Evolutionary conservation across 2,797 vertebrate species (phyloP), one percentile per base, ranked within the genome.

Genomic region (Arremon aurantiirostris): DNA sequence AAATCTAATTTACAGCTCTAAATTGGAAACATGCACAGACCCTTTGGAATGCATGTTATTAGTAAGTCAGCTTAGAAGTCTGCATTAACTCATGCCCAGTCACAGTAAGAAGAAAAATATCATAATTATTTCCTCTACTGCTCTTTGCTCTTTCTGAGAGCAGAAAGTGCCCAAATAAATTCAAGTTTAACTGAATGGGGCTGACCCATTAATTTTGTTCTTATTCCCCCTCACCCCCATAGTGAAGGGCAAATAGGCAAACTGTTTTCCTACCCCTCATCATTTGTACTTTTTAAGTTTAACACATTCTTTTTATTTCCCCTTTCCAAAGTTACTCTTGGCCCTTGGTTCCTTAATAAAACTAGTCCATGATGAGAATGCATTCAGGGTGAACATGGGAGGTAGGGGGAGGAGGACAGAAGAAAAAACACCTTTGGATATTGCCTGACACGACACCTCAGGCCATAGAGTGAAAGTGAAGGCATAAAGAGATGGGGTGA

Each of bases 1-100:
- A 93, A 95, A 96, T 79, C 73, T 96, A 93, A 95, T 94, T 96
- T 96, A 82, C 93, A 96, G 72, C 89, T 95, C 42, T 89, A 93
- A 96, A 95, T 85, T 95, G 59, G 79, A 89, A 97, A 96, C 84
- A 90, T 76, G 80, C 90, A 76, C 86, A 93, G 94, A 73, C 73
- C 79, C 82, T 80, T 61, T 72, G 95, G 90, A 80, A 95, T 95
- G 92, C 71, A n/a, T 73, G 56, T 82, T 89, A 90, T 85, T 94
- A 95, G 84, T 85, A 90, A 93, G 44, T 49, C 71, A 82, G 82
- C 49, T 91, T 69, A 93, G 93, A 95, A 95, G 80, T 57, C 82
- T 86, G 94, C 77, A 73, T 83, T 88, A 82, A 94, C 85, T 95
- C 89, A 91, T 75, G 59, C 90, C 42, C 42, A 50, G 44, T 96